Evolutionary conservation across 2,888 invertebrate species (phyloP).

Genomic region (Ommatoiulus sabulosus): DNA sequence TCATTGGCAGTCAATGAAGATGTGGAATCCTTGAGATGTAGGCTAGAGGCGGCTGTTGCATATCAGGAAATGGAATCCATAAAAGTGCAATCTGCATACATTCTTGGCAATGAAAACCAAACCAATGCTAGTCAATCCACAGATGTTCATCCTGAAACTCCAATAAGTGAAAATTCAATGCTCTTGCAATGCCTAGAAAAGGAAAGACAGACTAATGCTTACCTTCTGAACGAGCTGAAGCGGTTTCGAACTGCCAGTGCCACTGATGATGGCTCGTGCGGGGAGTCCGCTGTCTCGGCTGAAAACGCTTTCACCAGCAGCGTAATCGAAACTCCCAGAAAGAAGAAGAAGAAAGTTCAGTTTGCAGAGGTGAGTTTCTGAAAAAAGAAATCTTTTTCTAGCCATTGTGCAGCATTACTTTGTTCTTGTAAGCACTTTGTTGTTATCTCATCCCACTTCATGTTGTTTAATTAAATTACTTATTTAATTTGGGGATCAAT

Average conservation of each 20-base stretch:
- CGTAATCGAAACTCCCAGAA: neutral
- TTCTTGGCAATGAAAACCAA: slow-evolving; percentile 2
- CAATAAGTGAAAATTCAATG: neutral
- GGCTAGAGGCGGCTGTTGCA: neutral
- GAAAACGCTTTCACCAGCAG: neutral
- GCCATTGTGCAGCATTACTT: neutral
- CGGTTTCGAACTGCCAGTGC: neutral
- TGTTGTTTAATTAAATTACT: slow-evolving; percentile 9
- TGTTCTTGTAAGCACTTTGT: neutral
- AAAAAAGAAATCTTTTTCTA: neutral
- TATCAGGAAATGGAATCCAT: slow-evolving; percentile 23
- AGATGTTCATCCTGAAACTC: neutral
- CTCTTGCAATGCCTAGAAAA: slow-evolving; percentile 30
- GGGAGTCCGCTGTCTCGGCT: neutral
- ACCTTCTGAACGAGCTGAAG: slow-evolving; percentile 5
- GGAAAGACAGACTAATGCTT: slow-evolving; percentile 24
- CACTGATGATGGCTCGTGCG: neutral
- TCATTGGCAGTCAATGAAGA: neutral
- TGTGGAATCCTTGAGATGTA: slow-evolving; percentile 39
- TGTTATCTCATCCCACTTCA: neutral
- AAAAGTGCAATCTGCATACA: slow-evolving; percentile 37
- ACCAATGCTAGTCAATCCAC: neutral
- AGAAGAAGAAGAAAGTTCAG: slow-evolving; percentile 33
- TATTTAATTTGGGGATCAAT: neutral
- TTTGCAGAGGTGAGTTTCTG: slow-evolving; percentile 36